Conservation (phyloP, 1,140 invertebrate species). For the Amyelois transitella region DNA sequence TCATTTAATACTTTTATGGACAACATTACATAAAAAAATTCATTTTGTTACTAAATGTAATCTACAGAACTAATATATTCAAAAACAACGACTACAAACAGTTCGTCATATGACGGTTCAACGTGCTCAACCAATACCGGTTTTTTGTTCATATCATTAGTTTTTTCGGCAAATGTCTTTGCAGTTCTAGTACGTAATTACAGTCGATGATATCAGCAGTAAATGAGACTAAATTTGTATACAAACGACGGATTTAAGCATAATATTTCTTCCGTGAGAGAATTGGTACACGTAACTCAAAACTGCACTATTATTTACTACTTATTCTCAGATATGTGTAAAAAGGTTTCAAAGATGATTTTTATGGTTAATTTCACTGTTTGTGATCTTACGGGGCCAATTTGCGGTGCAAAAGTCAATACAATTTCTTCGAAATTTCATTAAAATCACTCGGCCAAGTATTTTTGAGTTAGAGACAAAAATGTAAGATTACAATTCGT, state of each 20-base stretch:
- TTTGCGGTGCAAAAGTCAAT: too few species aligned
- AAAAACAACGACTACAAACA: not conserved
- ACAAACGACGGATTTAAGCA: not conserved
- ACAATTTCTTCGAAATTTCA: too few species aligned
- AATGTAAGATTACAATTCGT: too few species aligned
- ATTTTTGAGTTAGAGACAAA: too few species aligned
- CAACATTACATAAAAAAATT: too few species aligned
- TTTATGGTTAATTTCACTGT: not conserved
- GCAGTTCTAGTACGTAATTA: not conserved
- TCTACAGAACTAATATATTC: not conserved
- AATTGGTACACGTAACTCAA: not conserved
- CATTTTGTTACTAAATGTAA: too few species aligned
- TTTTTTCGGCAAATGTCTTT: not conserved
- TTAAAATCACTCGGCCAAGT: too few species aligned
- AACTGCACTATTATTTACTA: not conserved
- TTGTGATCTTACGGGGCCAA: not conserved
- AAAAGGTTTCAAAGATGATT: not conserved
- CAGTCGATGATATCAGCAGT: conserved; percentile 1
- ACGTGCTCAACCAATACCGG: not conserved
- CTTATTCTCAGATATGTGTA: not conserved
- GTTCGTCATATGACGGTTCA: conserved; percentile 5
- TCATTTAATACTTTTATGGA: too few species aligned
- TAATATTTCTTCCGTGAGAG: conserved; percentile 5
- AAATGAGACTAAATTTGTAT: not conserved
- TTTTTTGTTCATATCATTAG: not conserved